Base-by-base conservation (phyloP, 92 coral and sea anemone species). In the Virgularia gustaviana region DNA sequence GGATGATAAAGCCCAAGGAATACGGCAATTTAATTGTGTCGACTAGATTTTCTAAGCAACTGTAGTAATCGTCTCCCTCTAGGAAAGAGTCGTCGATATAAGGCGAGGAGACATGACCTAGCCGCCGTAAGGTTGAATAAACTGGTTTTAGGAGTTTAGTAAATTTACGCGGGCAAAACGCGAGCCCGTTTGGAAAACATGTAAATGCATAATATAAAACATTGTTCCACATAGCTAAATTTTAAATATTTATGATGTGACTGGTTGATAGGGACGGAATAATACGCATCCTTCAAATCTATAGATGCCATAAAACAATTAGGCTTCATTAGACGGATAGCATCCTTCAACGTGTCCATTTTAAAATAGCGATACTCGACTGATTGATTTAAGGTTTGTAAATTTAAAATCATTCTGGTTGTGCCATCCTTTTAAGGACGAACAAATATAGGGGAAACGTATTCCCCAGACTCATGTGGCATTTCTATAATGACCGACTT, bases 111-210 rank as follows among this genome's bases (percentile, higher is more conserved):
- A 70, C 33, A 56, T 83, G 85, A 22, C 88, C 88, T 25, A 54
- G 60, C 58, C 47, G 64, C 66, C 80, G 79, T 49, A 83, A 51
- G 44, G 36, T 31, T 4, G 85, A 61, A 56, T 64, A 83, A 32
- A 63, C 85, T 72, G 88, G 88, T 34, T 83, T 83, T 2, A 83
- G 81, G 68, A 83, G 62, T 38, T 83, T 83, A n/a, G 85, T 79
- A 19, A 83, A 83, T 29, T 78, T 79, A 27, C 88, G 85, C 31
- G 88, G 88, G 22, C 84, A 83, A 79, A 84, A 71, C 7, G 84
- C 54, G 22, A 83, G 51, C 45, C 88, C 88, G 59, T 83, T 83
- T 32, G 81, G 81, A 19, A 83, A 39, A 32, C 84, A 79, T 70
- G 88, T 73, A 65, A 77, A 83, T 53, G 71, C 71, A 39, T 77